Evolutionary conservation across 2,797 vertebrate species (phyloP), one percentile per base, ranked within the genome.

Genomic region (Gastrophryne carolinensis): DNA sequence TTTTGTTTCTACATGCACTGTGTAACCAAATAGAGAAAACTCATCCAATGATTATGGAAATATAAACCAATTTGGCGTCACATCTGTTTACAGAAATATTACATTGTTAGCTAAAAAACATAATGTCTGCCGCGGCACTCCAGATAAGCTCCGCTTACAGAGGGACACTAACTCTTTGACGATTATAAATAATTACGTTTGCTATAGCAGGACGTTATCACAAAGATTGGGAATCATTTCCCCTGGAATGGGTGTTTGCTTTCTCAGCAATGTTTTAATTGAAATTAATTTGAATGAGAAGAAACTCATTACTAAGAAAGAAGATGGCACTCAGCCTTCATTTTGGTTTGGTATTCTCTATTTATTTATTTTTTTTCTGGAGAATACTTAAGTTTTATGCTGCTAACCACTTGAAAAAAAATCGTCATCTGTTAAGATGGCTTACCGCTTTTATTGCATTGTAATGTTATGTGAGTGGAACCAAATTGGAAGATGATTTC

Each of bases 271-370:
- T 84, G 87, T 89, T 91, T 91, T 89, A 90, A 90, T 90, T 88
- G 89, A 91, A 90, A 87, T 84, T 90, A 91, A 92, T 92, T 91
- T 91, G 89, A 92, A 92, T 92, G 89, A 91, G 90, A 88, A 91
- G 87, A 87, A 90, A 90, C 90, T 91, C 89, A 90, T 92, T 91
- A 91, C 88, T 86, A 91, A 86, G 86, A 89, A 91, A 91, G 85
- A 90, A 90, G 88, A 91, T 89, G 87, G 87, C 87, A 89, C 89
- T 88, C 89, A 89, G 89, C 90, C 87, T 90, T 89, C 90, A 90
- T 90, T 92, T 53, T 69, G 32, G 29, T 47, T 54, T 68, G 34
- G 50, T 19, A 23, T 37, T 76, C 63, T 76, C 62, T 76, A 77
- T 71, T 57, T 64, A 19, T 44, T 44, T 44, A 19, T 44, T 17